Percentiles rank a stretch among this genome's conserved stretches.
Conservation (phyloP, 2,113 vertebrate genomes). For the Girardinichthys multiradiatus region DNA sequence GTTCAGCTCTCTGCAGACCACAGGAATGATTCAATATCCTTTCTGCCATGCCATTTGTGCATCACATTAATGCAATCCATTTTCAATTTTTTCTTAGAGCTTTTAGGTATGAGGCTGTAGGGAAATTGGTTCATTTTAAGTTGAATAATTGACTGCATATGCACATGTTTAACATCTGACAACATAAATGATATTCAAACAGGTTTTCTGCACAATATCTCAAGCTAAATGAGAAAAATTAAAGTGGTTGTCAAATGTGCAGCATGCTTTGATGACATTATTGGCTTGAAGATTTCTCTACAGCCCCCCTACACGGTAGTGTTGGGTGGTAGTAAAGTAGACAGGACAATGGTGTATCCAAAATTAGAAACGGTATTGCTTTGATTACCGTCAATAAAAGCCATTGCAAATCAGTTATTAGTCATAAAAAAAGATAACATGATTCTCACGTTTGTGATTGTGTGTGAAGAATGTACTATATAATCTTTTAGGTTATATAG, state of each 20-base stretch:
- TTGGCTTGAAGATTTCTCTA: constrained; percentile 26
- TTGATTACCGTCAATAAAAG: no score
- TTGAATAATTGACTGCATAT: constrained; percentile 31
- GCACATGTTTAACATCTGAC: constrained; percentile 41
- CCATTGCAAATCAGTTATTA: no score
- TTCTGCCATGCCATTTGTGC: constrained; percentile 53
- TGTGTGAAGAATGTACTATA: no score
- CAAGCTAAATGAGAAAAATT: constrained; percentile 42
- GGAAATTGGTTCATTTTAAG: constrained; percentile 56
- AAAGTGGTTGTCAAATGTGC: constrained; percentile 36
- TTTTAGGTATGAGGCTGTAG: constrained; percentile 60
- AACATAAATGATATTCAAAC: constrained; percentile 54
- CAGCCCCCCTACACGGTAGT: background rate
- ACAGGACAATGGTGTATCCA: no score
- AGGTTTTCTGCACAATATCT: constrained; percentile 10
- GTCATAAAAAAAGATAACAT: no score
- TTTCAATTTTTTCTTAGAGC: constrained; percentile 61
- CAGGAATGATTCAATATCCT: constrained; percentile 66
- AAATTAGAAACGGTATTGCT: no score
- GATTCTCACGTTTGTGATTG: no score
- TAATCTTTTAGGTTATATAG: no score
- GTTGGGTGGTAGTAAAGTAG: no score
- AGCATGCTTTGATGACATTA: constrained; percentile 21
- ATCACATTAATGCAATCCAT: constrained; percentile 65
- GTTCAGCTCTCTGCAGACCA: constrained; percentile 49